These are phyloP conservation scores for Spatula versicolor DNA, from an alignment of 2,797 vertebrate species.

Conservation along the genomic window DNA sequence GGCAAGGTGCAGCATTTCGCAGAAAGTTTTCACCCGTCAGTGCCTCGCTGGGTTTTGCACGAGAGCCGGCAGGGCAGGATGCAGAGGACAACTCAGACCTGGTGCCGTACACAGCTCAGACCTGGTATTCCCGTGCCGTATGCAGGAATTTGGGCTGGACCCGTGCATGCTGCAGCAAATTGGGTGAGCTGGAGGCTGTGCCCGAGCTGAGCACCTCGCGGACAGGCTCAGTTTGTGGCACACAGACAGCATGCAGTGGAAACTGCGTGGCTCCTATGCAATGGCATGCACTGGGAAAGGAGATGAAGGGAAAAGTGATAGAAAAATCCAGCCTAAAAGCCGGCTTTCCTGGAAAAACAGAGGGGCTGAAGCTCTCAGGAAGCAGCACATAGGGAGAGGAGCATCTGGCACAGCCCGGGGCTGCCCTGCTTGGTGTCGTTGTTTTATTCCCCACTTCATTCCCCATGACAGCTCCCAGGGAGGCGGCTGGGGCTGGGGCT, in stretches of 20 bases:
- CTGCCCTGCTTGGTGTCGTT: too few species aligned
- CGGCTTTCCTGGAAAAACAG: background rate
- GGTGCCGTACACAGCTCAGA: background rate
- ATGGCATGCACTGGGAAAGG: background rate
- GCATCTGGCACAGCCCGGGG: background rate
- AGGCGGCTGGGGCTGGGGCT: background rate
- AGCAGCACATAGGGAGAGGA: background rate
- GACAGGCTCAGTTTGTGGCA: background rate
- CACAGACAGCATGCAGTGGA: background rate
- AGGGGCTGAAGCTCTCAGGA: accelerated
- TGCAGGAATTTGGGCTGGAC: background rate
- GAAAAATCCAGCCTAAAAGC: background rate
- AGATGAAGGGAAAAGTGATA: background rate
- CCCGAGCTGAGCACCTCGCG: background rate
- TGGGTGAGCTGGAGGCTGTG: accelerated
- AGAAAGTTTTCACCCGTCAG: background rate
- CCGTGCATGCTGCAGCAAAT: background rate
- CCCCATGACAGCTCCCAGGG: background rate
- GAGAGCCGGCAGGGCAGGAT: background rate
- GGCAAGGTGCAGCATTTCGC: background rate
- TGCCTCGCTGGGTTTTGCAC: background rate
- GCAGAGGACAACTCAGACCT: background rate
- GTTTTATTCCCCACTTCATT: background rate
- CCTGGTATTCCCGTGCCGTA: background rate
- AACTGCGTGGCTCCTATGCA: background rate